Conservation (phyloP, 2,113 vertebrate genomes). For the Corythoichthys intestinalis region DNA sequence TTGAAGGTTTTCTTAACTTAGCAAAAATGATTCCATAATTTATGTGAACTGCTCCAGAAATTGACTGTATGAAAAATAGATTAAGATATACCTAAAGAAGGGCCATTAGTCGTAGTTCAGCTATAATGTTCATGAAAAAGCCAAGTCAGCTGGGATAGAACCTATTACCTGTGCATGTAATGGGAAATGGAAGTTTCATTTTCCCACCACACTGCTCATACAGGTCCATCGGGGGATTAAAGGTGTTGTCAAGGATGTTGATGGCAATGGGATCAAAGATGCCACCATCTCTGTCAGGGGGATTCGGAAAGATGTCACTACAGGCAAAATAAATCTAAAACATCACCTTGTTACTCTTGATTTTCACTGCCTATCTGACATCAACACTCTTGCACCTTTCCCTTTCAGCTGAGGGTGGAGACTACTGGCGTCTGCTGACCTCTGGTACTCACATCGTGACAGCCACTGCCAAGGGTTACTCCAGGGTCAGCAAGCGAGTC, state of each 20-base stretch:
- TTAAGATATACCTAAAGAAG: background rate
- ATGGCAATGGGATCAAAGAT: constrained; percentile 85
- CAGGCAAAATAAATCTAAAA: constrained; percentile 73
- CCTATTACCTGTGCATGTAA: background rate
- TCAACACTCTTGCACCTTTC: background rate
- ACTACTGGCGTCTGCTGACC: constrained; percentile 90
- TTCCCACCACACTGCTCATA: background rate
- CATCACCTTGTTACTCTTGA: background rate
- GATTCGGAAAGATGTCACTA: constrained; percentile 85
- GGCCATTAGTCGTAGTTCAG: background rate
- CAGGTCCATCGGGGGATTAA: constrained; percentile 94
- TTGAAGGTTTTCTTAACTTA: background rate
- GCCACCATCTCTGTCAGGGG: constrained; percentile 84
- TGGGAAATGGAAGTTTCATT: background rate
- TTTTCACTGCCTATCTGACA: background rate
- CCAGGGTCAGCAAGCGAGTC: constrained; percentile 83
- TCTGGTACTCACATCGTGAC: constrained; percentile 82
- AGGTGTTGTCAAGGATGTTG: constrained; percentile 81
- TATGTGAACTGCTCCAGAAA: background rate
- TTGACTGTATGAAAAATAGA: background rate
- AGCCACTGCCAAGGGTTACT: constrained; percentile 82
- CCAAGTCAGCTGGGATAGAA: background rate
- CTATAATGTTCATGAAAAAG: background rate
- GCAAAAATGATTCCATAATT: background rate
- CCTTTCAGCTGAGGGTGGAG: constrained; percentile 81